These are phyloP conservation scores for Bombylius discolor DNA, from an alignment of 2,888 invertebrate genomes.

Conservation along the genomic window DNA sequence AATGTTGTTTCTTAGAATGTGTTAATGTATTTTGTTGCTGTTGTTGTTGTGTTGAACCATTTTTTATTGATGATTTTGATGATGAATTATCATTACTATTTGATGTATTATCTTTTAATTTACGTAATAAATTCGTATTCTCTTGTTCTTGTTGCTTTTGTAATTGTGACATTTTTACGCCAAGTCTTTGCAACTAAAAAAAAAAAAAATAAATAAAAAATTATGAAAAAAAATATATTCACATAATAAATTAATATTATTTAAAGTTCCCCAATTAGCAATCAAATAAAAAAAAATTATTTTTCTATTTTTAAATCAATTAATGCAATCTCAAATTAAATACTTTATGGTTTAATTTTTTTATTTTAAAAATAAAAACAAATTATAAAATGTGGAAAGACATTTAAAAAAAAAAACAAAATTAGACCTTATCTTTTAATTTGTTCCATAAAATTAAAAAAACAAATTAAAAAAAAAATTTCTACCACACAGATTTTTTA, in stretches of 20 bases:
- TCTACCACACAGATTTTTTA: too few species aligned
- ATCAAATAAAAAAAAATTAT: too few species aligned
- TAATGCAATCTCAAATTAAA: too few species aligned
- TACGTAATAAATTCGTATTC: not conserved
- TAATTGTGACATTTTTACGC: slow-evolving; percentile 20
- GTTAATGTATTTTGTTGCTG: slow-evolving; percentile 2
- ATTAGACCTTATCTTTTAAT: too few species aligned
- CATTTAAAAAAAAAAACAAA: too few species aligned
- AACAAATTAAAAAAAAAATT: too few species aligned
- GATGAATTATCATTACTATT: slow-evolving; percentile 5
- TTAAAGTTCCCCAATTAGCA: too few species aligned
- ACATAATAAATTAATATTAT: not conserved
- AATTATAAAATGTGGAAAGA: too few species aligned
- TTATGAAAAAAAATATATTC: not conserved
- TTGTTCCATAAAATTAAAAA: too few species aligned
- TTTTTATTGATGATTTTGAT: slow-evolving; percentile 6
- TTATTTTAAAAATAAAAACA: too few species aligned
- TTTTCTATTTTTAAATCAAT: too few species aligned
- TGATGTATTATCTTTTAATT: not conserved
- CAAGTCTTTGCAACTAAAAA: slow-evolving; percentile 18
- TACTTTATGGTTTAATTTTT: too few species aligned
- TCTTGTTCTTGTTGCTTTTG: slow-evolving; percentile 14
- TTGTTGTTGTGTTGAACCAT: slow-evolving; percentile 18
- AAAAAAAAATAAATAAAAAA: slow-evolving; percentile 1
- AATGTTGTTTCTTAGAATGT: slow-evolving; percentile 22